Conservation (phyloP, 2,113 vertebrate species). For the Phaetusa simplex region DNA sequence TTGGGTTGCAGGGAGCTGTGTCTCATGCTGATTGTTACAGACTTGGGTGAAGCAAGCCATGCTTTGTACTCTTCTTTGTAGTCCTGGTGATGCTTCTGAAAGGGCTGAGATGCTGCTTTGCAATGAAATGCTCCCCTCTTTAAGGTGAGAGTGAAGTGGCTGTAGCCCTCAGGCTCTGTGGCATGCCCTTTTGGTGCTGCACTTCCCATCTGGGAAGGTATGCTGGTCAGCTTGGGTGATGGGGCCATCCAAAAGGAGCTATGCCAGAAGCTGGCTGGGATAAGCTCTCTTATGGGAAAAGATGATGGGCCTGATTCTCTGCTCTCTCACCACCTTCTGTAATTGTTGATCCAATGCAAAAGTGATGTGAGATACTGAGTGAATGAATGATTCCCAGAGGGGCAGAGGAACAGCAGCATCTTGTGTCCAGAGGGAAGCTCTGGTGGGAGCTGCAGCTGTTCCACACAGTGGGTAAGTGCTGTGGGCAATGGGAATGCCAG, state of each 20-base stretch:
- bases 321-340: neutral
- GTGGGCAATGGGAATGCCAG: neutral
- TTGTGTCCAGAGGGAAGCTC: neutral
- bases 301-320: neutral
- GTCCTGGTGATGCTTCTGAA: neutral
- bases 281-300: neutral
- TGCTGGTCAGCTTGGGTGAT: neutral
- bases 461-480: neutral
- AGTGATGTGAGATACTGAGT: neutral
- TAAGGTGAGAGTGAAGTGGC: neutral
- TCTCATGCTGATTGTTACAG: rapidly evolving
- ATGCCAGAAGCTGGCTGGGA: neutral
- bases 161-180: neutral
- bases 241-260: neutral
- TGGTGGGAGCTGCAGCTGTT: neutral
- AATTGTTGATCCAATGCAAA: neutral
- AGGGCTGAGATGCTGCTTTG: neutral
- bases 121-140: neutral
- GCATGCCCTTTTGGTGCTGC: neutral
- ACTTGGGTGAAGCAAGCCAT: rapidly evolving
- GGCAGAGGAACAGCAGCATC: neutral
- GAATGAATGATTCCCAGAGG: neutral
- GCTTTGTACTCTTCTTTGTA: rapidly evolving
- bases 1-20: rapidly evolving
- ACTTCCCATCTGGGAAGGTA: neutral